Percentiles rank a stretch among this genome's conserved stretches.
Evolutionary conservation across 2,797 vertebrate genomes (phyloP).

Genomic region (Tachyglossus aculeatus): DNA sequence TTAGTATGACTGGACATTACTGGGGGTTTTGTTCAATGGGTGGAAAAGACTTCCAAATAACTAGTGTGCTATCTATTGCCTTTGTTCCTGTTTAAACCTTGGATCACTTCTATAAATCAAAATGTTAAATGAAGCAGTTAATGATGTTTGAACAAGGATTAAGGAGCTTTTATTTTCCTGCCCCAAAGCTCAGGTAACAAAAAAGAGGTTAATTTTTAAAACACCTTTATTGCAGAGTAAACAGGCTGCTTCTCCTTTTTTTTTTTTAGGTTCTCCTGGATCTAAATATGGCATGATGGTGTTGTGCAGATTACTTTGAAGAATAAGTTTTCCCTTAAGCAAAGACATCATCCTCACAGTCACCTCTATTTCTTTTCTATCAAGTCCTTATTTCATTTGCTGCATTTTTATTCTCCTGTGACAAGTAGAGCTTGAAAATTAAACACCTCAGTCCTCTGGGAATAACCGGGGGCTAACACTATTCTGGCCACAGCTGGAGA

Average conservation of each 20-base stretch:
- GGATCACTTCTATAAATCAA: neutral
- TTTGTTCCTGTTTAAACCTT: neutral
- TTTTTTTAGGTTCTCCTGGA: neutral
- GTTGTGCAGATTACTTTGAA: constrained; percentile 24
- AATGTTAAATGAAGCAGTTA: neutral
- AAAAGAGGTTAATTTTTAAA: neutral
- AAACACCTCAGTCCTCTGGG: constrained; percentile 67
- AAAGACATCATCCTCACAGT: constrained; percentile 25
- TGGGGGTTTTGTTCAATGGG: neutral
- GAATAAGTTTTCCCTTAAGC: constrained; percentile 35
- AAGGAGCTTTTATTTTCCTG: neutral
- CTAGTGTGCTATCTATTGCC: neutral
- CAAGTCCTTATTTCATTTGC: constrained; percentile 41
- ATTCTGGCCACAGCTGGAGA: constrained; percentile 67
- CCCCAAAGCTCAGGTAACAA: neutral
- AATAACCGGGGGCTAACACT: constrained; percentile 47
- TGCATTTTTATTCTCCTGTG: constrained; percentile 61
- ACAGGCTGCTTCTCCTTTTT: neutral
- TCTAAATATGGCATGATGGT: neutral
- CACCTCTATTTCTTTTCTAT: constrained; percentile 36
- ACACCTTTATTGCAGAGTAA: constrained; percentile 19
- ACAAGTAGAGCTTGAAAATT: constrained; percentile 70
- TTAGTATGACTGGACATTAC: neutral
- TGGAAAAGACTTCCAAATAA: neutral
- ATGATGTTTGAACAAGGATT: constrained; percentile 1